Base-by-base conservation (phyloP, 2,113 vertebrate species). In the Struthidea cinerea region DNA sequence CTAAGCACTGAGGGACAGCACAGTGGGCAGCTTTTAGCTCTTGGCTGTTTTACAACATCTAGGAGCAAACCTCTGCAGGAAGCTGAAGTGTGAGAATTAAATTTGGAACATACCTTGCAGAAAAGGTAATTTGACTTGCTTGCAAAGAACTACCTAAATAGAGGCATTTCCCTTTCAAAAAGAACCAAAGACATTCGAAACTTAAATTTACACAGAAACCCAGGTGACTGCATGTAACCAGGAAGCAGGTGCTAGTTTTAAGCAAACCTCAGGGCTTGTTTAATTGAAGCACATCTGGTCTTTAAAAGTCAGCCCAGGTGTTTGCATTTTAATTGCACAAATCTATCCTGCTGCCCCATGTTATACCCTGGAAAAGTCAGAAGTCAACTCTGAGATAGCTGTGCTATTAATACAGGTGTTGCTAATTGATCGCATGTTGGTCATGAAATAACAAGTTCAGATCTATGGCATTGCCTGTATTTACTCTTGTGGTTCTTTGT, bases 261-360 rank as follows among this genome's bases (percentile, higher is more conserved):
- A 90, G 94, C 60, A 93, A 94, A 94, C 86, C 85, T 93, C 83
- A 90, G 79, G 79, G 76, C 49, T 90, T 90, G 39, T 94, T 96
- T 96, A 90, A 96, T 60, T 78, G 79, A 86, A 90, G 32, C 41
- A 94, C 86, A 95, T 92, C 88, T 95, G 90, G 68, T 90, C 71
- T 93, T 92, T 92, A 86, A 88, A 94, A 92, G 60, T 78, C 79
- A 90, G 76, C 44, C 79, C 76, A 95, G 85, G 41, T 93, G 79
- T 88, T 88, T 78, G 68, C 64, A 49, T 89, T 95, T 94, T 94
- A 97, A 94, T 93, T 94, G 53, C 60, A 81, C 32, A 68, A 64
- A 47, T 90, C 32, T 74, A 84, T 88, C 24, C 83, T 86, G 53
- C 64, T 93, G 68, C 64, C 79, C 44, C 32, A 42, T n/a, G 33